A percentile compares a stretch with the other conserved stretches of the same genome.
Conservation (phyloP, 2,113 vertebrate genomes). For the Origma solitaria region DNA sequence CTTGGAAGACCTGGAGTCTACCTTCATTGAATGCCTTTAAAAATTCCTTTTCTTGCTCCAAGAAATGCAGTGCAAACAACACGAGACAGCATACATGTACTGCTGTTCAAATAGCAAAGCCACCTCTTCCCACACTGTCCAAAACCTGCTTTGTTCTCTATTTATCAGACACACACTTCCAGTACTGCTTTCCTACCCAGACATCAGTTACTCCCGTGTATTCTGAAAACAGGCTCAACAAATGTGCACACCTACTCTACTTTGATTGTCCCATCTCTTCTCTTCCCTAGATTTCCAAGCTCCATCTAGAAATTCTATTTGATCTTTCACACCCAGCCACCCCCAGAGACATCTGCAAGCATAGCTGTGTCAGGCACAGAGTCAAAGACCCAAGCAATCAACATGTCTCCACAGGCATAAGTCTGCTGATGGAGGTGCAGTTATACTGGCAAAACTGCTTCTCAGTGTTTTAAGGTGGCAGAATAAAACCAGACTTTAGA, state of each 20-base stretch:
- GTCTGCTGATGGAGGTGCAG: neutral
- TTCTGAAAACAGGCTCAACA: neutral
- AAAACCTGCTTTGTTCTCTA: neutral
- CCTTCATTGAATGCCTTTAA: fast-evolving
- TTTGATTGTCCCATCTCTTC: neutral
- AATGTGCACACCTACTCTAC: neutral
- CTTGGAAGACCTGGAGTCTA: neutral
- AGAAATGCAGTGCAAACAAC: neutral
- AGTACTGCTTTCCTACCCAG: neutral
- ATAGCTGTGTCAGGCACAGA: neutral
- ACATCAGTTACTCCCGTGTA: neutral
- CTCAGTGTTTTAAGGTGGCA: neutral
- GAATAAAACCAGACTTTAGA: neutral
- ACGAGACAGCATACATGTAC: fast-evolving
- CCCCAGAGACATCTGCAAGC: neutral
- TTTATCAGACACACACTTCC: neutral
- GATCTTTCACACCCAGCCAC: neutral
- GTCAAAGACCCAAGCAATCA: neutral
- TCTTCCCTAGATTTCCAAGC: neutral
- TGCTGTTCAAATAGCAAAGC: neutral
- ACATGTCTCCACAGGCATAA: slow-evolving; percentile 1
- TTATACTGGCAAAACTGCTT: slow-evolving; percentile 41
- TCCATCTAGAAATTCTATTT: neutral
- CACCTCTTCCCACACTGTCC: neutral
- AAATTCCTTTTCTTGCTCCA: neutral